A percentile compares a stretch with the other conserved stretches of the same genome.
phyloP scores from a whole-genome alignment of 30 jellyfish, hydroid and myxozoan species.

The Aurelia aurita region DNA sequence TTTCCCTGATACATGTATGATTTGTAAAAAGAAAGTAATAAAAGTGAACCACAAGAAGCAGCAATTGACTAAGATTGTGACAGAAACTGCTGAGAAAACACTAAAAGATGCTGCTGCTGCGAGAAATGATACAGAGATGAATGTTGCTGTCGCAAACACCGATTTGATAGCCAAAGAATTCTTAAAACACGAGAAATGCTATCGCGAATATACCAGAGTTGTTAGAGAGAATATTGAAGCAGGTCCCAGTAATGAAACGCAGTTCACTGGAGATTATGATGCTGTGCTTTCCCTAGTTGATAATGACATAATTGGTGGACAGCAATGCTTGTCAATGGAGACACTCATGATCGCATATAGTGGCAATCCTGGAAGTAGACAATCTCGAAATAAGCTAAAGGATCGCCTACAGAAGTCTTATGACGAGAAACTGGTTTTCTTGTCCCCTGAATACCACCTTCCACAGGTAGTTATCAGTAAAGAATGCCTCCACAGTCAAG shows the following conservation, averaged over 20 bases:
- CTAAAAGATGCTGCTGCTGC: conserved; percentile 52
- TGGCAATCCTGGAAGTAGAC: conserved; percentile 33
- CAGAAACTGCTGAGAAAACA: conserved; percentile 43
- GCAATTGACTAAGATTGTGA: conserved; percentile 40
- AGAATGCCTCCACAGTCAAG: conserved; percentile 47
- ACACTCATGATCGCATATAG: conserved; percentile 30
- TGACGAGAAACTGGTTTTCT: conserved; percentile 24
- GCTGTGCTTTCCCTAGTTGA: conserved; percentile 41
- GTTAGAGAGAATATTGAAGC: conserved; percentile 13
- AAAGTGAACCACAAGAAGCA: conserved; percentile 10
- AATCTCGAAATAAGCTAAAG: conserved; percentile 28
- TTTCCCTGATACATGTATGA: conserved; percentile 38
- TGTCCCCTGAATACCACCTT: conserved; percentile 19
- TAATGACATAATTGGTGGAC: conserved; percentile 29
- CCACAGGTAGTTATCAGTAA: conserved; percentile 44
- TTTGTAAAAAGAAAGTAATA: conserved; percentile 40
- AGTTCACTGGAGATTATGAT: conserved; percentile 16
- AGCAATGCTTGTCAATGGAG: conserved; percentile 74
- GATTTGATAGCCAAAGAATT: conserved; percentile 68
- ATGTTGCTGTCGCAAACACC: conserved; percentile 32
- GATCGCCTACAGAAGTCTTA: conserved; percentile 36
- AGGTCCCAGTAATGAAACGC: neutral
- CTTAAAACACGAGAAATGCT: conserved; percentile 59
- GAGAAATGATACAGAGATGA: conserved; percentile 46
- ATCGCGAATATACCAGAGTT: conserved; percentile 46